phyloP scores from a whole-genome alignment of 1,140 invertebrate species.

The Euwallacea similis region DNA sequence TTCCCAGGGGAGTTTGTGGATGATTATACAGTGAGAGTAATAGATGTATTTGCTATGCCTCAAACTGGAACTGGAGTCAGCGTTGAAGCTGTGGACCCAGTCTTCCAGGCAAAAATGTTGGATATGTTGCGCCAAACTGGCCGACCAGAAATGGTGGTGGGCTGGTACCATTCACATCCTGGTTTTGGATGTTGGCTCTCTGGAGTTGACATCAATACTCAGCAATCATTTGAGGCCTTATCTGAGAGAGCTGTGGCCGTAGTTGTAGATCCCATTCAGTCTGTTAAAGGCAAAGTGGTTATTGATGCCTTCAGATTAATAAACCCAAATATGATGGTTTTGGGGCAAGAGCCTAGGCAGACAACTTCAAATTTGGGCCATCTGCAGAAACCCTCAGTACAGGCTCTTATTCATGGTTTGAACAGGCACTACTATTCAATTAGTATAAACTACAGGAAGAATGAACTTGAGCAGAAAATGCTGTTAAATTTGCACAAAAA shows the following conservation, averaged over 20 bases:
- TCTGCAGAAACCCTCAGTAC: constrained; percentile 98
- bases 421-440: constrained; percentile 99
- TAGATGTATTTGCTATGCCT: constrained; percentile 99
- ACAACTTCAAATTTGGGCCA: constrained; percentile 99
- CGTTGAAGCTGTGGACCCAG: constrained; percentile 99
- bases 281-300: constrained; percentile 96
- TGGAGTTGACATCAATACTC: constrained; percentile 99
- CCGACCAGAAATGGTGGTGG: constrained; percentile 99
- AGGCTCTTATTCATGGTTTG: constrained; percentile 97
- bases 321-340: constrained; percentile 98
- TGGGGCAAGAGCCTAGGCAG: constrained; percentile 97
- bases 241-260: constrained; percentile 98
- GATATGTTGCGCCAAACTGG: constrained; percentile 99
- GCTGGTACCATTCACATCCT: constrained; percentile 99
- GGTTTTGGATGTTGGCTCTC: constrained; percentile 99
- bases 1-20: constrained; percentile 93
- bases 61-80: constrained; percentile 96
- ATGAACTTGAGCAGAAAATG: constrained; percentile 99
- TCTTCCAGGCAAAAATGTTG: constrained; percentile 99
- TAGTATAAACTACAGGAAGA: constrained; percentile 99
- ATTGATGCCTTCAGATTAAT: constrained; percentile 94
- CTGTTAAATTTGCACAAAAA: constrained; percentile 98
- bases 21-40: constrained; percentile 98
- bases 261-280: constrained; percentile 99
- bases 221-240: constrained; percentile 98